Evolutionary conservation across 2,113 vertebrate genomes (phyloP).

Genomic region (Melanotaenia duboulayi): DNA sequence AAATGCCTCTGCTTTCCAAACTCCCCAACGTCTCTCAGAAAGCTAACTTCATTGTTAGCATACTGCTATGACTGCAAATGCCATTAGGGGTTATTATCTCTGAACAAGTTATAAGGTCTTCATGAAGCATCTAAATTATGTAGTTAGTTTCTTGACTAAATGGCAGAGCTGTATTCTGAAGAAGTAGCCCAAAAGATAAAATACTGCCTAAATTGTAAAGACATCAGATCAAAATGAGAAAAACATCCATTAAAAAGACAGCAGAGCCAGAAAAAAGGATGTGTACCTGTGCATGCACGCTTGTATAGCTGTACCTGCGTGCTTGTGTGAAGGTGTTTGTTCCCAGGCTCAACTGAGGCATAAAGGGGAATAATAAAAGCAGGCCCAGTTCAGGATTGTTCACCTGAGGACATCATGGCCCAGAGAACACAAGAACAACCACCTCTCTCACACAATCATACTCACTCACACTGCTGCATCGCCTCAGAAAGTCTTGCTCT

Average conservation of each 20-base stretch:
- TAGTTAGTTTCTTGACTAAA: too few species aligned
- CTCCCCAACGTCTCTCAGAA: too few species aligned
- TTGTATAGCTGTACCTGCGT: conserved; percentile 12
- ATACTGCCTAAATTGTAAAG: neutral
- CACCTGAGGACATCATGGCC: conserved; percentile 68
- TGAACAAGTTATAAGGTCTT: too few species aligned
- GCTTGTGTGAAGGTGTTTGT: conserved; percentile 45
- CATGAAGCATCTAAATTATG: too few species aligned
- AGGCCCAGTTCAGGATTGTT: conserved; percentile 52
- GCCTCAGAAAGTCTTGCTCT: conserved; percentile 35
- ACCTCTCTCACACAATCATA: conserved; percentile 10
- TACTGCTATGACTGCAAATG: too few species aligned
- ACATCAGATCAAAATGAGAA: neutral
- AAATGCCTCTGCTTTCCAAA: too few species aligned
- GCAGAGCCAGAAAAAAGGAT: conserved; percentile 21
- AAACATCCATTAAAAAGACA: neutral
- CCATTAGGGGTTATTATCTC: too few species aligned
- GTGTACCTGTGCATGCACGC: neutral
- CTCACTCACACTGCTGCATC: conserved; percentile 3
- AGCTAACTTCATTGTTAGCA: too few species aligned
- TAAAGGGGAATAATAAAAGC: conserved; percentile 51
- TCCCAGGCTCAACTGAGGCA: conserved; percentile 39
- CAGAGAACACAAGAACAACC: conserved; percentile 60
- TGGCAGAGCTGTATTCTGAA: neutral
- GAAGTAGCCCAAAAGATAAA: neutral